Conservation (phyloP, 2,797 vertebrate species). For the Anniella stebbinsi region DNA sequence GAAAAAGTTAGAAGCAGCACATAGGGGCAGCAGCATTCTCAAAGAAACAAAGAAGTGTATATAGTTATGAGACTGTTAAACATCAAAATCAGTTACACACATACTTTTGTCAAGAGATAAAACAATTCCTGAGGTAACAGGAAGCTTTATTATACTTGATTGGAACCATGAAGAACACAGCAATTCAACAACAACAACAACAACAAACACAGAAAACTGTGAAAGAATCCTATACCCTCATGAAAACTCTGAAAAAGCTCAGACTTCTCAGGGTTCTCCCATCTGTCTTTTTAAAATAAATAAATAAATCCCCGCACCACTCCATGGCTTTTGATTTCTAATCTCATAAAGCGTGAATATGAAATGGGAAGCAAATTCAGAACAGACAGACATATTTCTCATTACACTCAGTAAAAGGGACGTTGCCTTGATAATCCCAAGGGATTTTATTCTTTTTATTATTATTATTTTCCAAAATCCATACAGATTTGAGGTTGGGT, state of each 20-base stretch:
- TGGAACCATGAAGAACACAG: background rate
- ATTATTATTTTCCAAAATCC: slow-evolving; percentile 67
- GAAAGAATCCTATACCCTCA: slow-evolving; percentile 37
- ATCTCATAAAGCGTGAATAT: slow-evolving; percentile 71
- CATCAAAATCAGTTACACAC: background rate
- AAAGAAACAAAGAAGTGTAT: background rate
- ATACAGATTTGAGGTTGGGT: slow-evolving; percentile 80
- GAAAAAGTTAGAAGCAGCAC: background rate
- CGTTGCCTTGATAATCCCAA: slow-evolving; percentile 79
- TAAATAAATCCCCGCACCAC: slow-evolving; percentile 49
- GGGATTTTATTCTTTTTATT: slow-evolving; percentile 63
- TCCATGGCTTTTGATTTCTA: slow-evolving; percentile 66
- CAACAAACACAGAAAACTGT: slow-evolving; percentile 1
- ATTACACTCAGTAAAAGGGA: slow-evolving; percentile 67
- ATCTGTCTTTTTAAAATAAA: slow-evolving; percentile 22
- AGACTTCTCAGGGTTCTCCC: slow-evolving; percentile 28
- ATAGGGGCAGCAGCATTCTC: background rate
- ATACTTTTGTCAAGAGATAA: slow-evolving; percentile 43
- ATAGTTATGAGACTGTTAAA: slow-evolving; percentile 19
- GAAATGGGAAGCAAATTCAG: slow-evolving; percentile 63
- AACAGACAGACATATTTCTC: slow-evolving; percentile 66
- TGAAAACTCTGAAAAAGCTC: slow-evolving; percentile 48
- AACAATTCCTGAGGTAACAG: background rate
- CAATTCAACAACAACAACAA: slow-evolving; percentile 36
- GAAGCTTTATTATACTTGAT: slow-evolving; percentile 20